Evolutionary conservation across 2,888 invertebrate species (phyloP).

Genomic region (Bugulina stolonifera): DNA sequence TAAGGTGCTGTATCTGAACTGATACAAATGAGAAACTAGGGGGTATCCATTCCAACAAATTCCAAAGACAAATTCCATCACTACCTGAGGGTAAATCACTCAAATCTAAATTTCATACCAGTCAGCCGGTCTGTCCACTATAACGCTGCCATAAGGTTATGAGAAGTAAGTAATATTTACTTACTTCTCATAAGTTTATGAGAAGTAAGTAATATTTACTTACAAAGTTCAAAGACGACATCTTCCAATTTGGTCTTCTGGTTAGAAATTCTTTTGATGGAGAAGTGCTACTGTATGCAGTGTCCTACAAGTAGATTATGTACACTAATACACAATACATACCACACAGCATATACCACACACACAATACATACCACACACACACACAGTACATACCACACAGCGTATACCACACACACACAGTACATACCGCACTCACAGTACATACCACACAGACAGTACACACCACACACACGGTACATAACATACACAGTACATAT

Average conservation of each 20-base stretch:
- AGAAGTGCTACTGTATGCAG: neutral
- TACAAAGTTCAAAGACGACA: neutral
- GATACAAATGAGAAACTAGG: no score
- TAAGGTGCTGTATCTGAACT: no score
- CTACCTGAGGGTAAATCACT: no score
- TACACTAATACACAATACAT: neutral
- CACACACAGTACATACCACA: neutral
- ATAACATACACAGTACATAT: neutral
- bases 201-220: no score
- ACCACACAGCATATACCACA: neutral
- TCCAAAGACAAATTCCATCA: no score
- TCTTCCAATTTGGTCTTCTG: conserved; percentile 3
- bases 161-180: no score
- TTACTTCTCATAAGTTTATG: no score
- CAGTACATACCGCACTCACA: neutral
- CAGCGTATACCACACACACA: neutral
- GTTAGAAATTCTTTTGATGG: neutral
- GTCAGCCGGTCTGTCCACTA: no score
- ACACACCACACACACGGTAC: neutral
- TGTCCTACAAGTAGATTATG: neutral
- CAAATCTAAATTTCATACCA: no score
- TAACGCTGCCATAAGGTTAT: no score
- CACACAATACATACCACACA: neutral
- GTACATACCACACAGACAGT: neutral
- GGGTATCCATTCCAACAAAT: no score